Conservation (phyloP, 1,140 invertebrate genomes). For the Sycophila sp. region DNA sequence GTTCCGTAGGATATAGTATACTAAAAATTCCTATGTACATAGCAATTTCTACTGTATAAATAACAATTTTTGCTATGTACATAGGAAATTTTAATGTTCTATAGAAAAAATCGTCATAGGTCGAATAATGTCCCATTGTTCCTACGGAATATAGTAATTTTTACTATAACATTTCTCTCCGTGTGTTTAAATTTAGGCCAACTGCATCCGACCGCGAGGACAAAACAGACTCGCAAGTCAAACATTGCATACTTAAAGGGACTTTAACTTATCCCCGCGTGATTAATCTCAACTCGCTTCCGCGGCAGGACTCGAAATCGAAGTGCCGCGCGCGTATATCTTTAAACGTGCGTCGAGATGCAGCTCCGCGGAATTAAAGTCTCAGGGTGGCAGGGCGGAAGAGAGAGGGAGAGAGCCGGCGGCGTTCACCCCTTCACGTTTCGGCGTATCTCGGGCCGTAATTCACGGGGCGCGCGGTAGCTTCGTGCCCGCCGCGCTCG, state of each 20-base stretch:
- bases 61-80: too few relatives aligned
- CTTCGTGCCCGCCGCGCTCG: conserved; percentile 47
- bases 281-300: neutral
- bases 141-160: too few relatives aligned
- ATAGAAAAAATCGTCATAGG: too few relatives aligned
- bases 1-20: too few relatives aligned
- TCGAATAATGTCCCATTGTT: too few relatives aligned
- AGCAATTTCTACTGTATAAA: too few relatives aligned
- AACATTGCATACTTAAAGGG: neutral
- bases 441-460: conserved; percentile 59
- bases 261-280: neutral
- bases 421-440: conserved; percentile 43
- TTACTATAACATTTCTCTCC: too few relatives aligned
- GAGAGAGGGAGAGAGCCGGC: neutral
- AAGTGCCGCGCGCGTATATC: conserved; percentile 46
- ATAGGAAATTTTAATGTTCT: too few relatives aligned
- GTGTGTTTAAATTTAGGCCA: too few relatives aligned
- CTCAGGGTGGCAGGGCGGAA: conserved; percentile 41
- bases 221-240: too few relatives aligned
- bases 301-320: conserved; percentile 53
- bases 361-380: conserved; percentile 56
- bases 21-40: too few relatives aligned
- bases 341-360: conserved; percentile 32
- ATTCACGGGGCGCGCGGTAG: conserved; percentile 56
- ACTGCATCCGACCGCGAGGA: too few relatives aligned